Evolutionary conservation across 2,888 invertebrate species (phyloP).

Genomic region (Euzetes globulus): DNA sequence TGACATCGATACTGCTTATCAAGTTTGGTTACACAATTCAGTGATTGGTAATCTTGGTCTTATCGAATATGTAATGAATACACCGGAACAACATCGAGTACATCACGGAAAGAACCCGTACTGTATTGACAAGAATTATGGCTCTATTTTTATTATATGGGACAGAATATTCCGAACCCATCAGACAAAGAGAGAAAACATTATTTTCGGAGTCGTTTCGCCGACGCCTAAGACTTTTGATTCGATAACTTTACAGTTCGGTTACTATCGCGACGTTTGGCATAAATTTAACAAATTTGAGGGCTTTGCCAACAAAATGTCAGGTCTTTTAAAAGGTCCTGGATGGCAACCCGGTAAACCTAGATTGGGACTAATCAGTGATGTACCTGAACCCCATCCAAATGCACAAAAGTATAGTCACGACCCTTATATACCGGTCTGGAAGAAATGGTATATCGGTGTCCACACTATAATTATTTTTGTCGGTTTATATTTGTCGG

Average conservation of each 20-base stretch:
- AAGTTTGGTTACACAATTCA: slow-evolving; percentile 89
- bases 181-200: slow-evolving; percentile 65
- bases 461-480: background rate
- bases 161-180: slow-evolving; percentile 75
- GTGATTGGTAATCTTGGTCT: slow-evolving; percentile 70
- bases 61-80: slow-evolving; percentile 74
- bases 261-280: slow-evolving; percentile 62
- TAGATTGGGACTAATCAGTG: slow-evolving; percentile 63
- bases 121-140: slow-evolving; percentile 87
- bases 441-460: background rate
- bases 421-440: background rate
- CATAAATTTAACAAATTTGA: slow-evolving; percentile 56
- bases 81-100: slow-evolving; percentile 76
- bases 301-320: slow-evolving; percentile 56
- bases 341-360: slow-evolving; percentile 77
- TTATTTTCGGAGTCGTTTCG: slow-evolving; percentile 74
- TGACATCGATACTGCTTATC: no score
- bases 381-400: slow-evolving; percentile 60
- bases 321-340: slow-evolving; percentile 70
- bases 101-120: slow-evolving; percentile 71
- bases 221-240: slow-evolving; percentile 69
- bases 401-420: background rate
- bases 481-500: background rate
- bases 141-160: slow-evolving; percentile 83
- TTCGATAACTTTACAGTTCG: slow-evolving; percentile 60